Conservation (phyloP, 2,113 vertebrate genomes). For the Microcebus tavaratra region DNA sequence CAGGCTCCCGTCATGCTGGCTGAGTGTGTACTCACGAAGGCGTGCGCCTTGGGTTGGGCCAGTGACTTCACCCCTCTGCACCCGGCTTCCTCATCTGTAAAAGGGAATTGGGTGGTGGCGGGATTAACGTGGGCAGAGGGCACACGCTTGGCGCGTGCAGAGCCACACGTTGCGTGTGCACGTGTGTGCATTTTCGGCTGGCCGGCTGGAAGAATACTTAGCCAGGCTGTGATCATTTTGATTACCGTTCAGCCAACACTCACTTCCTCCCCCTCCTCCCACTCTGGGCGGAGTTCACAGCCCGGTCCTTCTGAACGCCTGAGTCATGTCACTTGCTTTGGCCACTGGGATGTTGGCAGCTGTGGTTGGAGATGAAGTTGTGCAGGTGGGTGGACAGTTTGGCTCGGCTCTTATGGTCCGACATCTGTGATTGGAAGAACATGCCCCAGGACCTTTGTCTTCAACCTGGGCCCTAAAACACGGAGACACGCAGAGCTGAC, state of each 20-base stretch:
- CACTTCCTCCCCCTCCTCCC: neutral
- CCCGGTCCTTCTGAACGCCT: neutral
- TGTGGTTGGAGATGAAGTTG: neutral
- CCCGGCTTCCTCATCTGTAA: neutral
- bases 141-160: fast-evolving
- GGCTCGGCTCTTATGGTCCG: neutral
- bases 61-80: neutral
- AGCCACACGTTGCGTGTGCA: neutral
- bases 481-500: neutral
- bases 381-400: neutral
- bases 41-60: neutral
- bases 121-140: neutral
- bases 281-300: neutral
- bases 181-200: neutral
- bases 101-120: neutral
- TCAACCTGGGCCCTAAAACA: neutral
- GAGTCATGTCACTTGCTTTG: neutral
- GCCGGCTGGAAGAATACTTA: no score
- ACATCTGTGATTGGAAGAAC: neutral
- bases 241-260: neutral
- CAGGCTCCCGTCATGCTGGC: fast-evolving
- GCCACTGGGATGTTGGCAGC: neutral
- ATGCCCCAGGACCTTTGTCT: neutral
- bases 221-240: neutral
- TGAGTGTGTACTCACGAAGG: neutral